Evolutionary conservation across 2,888 invertebrate genomes (phyloP).

Genomic region (Nephrotoma guestfalica): DNA sequence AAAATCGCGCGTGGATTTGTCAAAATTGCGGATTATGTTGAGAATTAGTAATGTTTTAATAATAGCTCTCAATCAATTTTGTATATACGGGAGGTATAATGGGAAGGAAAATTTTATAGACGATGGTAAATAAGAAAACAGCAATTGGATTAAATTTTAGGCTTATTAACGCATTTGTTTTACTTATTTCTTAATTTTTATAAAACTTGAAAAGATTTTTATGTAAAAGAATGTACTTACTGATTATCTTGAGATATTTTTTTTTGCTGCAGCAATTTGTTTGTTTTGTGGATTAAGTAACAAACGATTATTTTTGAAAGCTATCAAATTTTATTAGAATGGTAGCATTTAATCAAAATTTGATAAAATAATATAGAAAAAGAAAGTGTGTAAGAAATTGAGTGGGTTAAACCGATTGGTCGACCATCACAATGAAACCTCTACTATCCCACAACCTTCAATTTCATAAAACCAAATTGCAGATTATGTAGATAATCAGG

Average conservation of each 20-base stretch:
- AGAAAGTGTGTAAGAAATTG: no score
- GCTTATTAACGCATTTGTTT: constrained; percentile 1
- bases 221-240: not conserved
- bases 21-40: not conserved
- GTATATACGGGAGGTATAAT: not conserved
- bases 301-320: not conserved
- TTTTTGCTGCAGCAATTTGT: not conserved
- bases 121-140: not conserved
- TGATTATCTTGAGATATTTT: not conserved
- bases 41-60: not conserved
- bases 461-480: no score
- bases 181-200: not conserved
- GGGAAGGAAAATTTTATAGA: not conserved
- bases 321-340: not conserved
- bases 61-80: not conserved
- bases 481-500: no score
- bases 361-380: no score
- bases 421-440: no score
- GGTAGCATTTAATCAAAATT: no score
- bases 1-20: not conserved
- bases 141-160: not conserved
- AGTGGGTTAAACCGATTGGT: no score
- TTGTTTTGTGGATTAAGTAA: not conserved
- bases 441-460: no score
- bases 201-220: not conserved